Conservation (phyloP, 2,888 invertebrate genomes). For the Ornithoptera priamus region DNA sequence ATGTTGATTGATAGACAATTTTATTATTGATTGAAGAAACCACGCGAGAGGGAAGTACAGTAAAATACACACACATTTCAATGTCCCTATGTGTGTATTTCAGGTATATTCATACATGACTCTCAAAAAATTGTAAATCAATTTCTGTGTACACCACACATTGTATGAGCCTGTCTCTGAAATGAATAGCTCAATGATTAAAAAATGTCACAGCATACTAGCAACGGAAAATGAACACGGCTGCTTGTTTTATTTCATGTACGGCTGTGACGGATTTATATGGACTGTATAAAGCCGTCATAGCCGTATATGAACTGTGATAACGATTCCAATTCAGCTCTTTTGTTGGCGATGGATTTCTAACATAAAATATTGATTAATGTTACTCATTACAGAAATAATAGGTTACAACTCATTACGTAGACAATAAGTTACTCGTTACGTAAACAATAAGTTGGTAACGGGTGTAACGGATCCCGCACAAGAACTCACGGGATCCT, state of each 20-base stretch:
- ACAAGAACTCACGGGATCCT: no score
- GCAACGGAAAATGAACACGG: slow-evolving; percentile 17
- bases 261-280: slow-evolving; percentile 13
- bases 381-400: no score
- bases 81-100: no score
- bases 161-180: neutral
- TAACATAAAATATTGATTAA: neutral
- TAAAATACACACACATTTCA: no score
- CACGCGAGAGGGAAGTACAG: no score
- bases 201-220: slow-evolving; percentile 6
- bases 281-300: neutral
- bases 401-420: no score
- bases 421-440: no score
- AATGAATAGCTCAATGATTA: slow-evolving; percentile 8
- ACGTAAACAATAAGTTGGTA: no score
- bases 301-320: slow-evolving; percentile 5
- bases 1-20: no score
- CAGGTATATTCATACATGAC: no score
- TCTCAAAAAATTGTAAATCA: neutral
- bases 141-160: neutral
- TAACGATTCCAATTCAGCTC: slow-evolving; percentile 15
- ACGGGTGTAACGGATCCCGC: no score
- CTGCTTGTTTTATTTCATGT: slow-evolving; percentile 12
- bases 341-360: neutral
- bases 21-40: no score